Evolutionary conservation across 2,888 invertebrate genomes (phyloP), one percentile per base, ranked within the genome.

Genomic region (Mycalesis mineus): DNA sequence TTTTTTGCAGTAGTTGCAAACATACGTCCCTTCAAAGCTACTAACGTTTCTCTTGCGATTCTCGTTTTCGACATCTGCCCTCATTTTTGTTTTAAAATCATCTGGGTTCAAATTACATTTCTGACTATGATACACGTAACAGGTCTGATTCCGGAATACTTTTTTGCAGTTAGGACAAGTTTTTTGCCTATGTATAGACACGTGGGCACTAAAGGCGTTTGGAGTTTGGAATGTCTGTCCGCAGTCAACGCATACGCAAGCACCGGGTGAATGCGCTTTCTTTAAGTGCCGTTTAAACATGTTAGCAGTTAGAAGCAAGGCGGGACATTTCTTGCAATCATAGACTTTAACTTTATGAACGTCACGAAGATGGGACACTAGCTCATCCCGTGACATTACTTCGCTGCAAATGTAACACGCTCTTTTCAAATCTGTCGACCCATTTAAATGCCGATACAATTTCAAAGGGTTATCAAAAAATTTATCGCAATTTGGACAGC

Each of bases 1-100:
- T 56, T 88, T 88, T 0, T 78, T 75, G 37, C 88, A 88, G 51
- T 86, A 80, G 58, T 88, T 84, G 15, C 88, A 88, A 7, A 81
- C 73, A 51, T 85, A 85, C 66, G 80, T 77, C 0, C 69, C 74
- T 5, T 76, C 65, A 0, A 75, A 68, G 7, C 84, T 80, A 0
- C 87, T 83, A 0, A 82, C 64, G 17, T 63, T 73, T 15, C 67
- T 74, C n/a, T 80, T 72, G 4, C 62, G 73, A 0, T 51, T 62
- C 15, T 65, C 71, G 55, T 78, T 84, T 22, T 71, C 70, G 0
- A 84, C 74, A 1, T 77, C 74, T 0, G 83, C 61, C 0, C 74
- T 76, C 0, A 77, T 67, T 67, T 73, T 80, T 1, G 63, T 67
- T 9, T 36, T 80, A 0, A 71, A 69, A n/a, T 63, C 66, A 31